These are phyloP conservation scores for Carcharodon carcharias DNA, from an alignment of 2,797 vertebrate species.

Conservation along the genomic window DNA sequence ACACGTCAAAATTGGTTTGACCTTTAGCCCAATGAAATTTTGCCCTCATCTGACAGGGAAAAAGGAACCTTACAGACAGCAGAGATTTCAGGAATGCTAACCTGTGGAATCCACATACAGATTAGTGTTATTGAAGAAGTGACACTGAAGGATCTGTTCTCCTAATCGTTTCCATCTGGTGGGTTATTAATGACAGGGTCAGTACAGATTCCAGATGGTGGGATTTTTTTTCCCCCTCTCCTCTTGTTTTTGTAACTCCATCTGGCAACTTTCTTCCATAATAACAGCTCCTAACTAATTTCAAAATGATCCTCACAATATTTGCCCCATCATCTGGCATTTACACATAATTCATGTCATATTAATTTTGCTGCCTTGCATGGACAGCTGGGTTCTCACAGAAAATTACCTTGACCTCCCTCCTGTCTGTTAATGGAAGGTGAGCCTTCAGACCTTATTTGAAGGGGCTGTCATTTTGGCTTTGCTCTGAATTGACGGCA, in stretches of 20 bases:
- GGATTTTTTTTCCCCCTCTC: neutral
- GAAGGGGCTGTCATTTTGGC: neutral
- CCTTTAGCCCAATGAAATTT: neutral
- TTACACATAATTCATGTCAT: neutral
- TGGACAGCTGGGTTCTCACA: neutral
- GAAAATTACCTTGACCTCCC: neutral
- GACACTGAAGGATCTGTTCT: constrained; percentile 30
- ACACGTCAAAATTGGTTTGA: constrained; percentile 6
- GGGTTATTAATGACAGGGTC: neutral
- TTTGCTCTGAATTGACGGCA: neutral
- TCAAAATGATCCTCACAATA: neutral
- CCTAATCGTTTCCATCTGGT: constrained; percentile 1
- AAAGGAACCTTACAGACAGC: constrained; percentile 3
- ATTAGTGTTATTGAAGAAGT: constrained; percentile 16
- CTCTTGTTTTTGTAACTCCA: neutral
- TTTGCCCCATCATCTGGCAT: neutral
- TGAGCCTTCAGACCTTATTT: too few species aligned
- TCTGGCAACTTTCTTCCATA: constrained; percentile 21
- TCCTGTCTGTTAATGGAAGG: neutral
- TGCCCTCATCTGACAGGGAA: constrained; percentile 21
- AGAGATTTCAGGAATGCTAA: neutral
- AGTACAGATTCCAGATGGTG: constrained; percentile 18
- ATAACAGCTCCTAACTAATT: constrained; percentile 18
- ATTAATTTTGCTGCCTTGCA: neutral
- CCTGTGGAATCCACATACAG: constrained; percentile 6